Evolutionary conservation across 2,888 invertebrate species (phyloP).

Genomic region (Scaptomyza reducta): DNA sequence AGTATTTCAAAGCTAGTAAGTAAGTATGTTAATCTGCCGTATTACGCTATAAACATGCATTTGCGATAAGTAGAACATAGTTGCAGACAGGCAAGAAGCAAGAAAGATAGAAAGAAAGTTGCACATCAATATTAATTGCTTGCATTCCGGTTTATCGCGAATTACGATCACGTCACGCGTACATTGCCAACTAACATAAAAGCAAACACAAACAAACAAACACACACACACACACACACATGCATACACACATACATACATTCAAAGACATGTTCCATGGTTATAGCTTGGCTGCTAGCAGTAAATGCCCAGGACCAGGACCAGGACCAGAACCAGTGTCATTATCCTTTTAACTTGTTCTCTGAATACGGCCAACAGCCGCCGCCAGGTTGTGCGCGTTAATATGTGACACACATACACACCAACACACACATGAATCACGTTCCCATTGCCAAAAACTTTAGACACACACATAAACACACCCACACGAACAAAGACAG

Average conservation of each 20-base stretch:
- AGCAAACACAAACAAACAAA: conserved; percentile 23
- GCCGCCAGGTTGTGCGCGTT: conserved; percentile 60
- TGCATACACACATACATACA: background rate
- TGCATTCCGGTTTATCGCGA: conserved; percentile 47
- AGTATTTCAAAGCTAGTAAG: too few relatives aligned
- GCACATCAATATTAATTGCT: conserved; percentile 57
- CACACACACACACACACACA: conserved; percentile 7
- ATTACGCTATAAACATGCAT: too few relatives aligned
- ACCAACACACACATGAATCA: conserved; percentile 33
- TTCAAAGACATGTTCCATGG: conserved; percentile 37
- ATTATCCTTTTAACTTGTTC: conserved; percentile 77
- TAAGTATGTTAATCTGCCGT: background rate
- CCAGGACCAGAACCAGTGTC: conserved; percentile 62
- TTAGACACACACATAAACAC: conserved; percentile 34
- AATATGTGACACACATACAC: conserved; percentile 46
- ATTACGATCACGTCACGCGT: conserved; percentile 48
- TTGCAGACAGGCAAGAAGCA: background rate
- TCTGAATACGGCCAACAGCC: conserved; percentile 50
- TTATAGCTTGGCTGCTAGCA: conserved; percentile 56
- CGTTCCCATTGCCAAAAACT: conserved; percentile 52
- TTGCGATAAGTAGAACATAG: background rate
- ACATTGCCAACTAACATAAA: conserved; percentile 50
- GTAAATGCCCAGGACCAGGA: conserved; percentile 51
- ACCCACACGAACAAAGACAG: conserved; percentile 1
- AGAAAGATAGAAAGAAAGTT: conserved; percentile 19